A percentile compares a stretch with the other conserved stretches of the same genome.
Evolutionary conservation across 2,888 invertebrate genomes (phyloP).

Genomic region (Flexamia atlantica): DNA sequence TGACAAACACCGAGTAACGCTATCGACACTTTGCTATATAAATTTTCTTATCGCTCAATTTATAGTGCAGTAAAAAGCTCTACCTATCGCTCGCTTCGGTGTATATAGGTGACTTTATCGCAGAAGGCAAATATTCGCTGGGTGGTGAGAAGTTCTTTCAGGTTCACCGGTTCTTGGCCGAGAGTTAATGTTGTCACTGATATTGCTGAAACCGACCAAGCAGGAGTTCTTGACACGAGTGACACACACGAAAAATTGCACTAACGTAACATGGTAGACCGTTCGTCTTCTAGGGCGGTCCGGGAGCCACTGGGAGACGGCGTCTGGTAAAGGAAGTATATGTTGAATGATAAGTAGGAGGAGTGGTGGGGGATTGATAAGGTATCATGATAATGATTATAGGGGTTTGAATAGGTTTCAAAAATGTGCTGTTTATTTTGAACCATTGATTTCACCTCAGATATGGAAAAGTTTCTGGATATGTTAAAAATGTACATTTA

Average conservation of each 20-base stretch:
- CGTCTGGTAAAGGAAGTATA: not conserved
- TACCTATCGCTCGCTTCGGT: slow-evolving; percentile 27
- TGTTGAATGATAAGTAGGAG: not conserved
- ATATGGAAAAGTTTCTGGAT: too few relatives aligned
- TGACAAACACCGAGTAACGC: slow-evolving; percentile 42
- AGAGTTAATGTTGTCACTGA: too few relatives aligned
- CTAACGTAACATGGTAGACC: not conserved
- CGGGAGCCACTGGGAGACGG: not conserved
- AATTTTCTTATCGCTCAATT: slow-evolving; percentile 46
- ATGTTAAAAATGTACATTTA: too few relatives aligned
- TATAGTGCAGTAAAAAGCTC: slow-evolving; percentile 48
- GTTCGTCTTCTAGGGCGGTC: not conserved
- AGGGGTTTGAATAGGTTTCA: too few relatives aligned
- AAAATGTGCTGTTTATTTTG: too few relatives aligned
- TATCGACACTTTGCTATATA: slow-evolving; percentile 38
- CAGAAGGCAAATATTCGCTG: slow-evolving; percentile 1
- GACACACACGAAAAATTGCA: too few relatives aligned
- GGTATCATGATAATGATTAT: not conserved
- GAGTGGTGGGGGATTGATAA: slow-evolving; percentile 1
- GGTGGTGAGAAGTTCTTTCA: not conserved
- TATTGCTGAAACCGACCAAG: too few relatives aligned
- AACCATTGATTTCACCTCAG: too few relatives aligned
- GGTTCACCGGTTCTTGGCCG: not conserved
- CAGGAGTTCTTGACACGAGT: too few relatives aligned
- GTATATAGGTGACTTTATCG: slow-evolving; percentile 41